Evolutionary conservation across 2,888 invertebrate species (phyloP).

Genomic region (Lasius platythorax): DNA sequence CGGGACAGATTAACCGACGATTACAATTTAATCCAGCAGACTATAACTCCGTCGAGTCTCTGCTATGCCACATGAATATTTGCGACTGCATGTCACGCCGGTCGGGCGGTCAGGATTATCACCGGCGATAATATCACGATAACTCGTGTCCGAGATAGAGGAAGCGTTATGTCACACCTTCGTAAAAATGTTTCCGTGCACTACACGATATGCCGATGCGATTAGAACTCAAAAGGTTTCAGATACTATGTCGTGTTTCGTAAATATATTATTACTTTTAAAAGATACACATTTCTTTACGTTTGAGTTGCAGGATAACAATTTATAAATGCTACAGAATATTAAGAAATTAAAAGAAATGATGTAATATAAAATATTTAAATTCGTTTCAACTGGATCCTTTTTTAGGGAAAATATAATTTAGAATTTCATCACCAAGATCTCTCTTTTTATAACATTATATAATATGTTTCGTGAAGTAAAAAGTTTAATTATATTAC

Average conservation of each 20-base stretch:
- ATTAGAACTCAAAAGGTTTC: background rate
- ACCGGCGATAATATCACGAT: slow-evolving; percentile 36
- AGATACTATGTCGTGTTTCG: background rate
- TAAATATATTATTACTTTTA: background rate
- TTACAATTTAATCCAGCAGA: slow-evolving; percentile 74
- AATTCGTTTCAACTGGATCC: background rate
- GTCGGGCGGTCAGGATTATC: slow-evolving; percentile 44
- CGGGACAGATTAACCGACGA: slow-evolving; percentile 67
- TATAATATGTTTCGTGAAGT: background rate
- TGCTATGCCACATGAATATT: slow-evolving; percentile 37
- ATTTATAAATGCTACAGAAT: background rate
- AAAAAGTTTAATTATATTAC: background rate
- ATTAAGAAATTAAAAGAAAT: background rate
- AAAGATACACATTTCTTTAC: background rate
- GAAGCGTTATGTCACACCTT: slow-evolving; percentile 23
- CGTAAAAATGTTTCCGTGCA: slow-evolving; percentile 17
- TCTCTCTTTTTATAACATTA: background rate
- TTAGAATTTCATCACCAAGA: background rate
- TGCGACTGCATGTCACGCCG: slow-evolving; percentile 47
- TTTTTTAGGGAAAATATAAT: background rate
- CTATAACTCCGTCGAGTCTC: slow-evolving; percentile 26
- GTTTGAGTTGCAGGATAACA: background rate
- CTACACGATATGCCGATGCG: background rate
- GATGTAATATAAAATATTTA: background rate
- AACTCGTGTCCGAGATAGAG: slow-evolving; percentile 25